A percentile compares a stretch with the other conserved stretches of the same genome.
These are phyloP conservation scores for Metallyticus violacea DNA, from an alignment of 2,888 invertebrate species.

Conservation along the genomic window DNA sequence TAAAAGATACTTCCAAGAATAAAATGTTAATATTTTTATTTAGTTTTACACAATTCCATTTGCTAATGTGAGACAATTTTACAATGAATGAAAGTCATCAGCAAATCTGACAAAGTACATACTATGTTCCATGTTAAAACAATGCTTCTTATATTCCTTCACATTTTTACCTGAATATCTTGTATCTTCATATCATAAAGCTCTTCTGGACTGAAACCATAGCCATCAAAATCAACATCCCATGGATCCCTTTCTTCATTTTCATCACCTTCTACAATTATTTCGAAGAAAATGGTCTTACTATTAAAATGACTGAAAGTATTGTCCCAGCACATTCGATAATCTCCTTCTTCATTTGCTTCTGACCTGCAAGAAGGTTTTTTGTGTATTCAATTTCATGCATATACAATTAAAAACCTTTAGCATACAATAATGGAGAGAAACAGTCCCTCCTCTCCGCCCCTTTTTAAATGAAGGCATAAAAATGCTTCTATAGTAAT, in stretches of 20 bases:
- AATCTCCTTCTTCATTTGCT: slow-evolving; percentile 65
- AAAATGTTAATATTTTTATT: too few species aligned
- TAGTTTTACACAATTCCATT: too few species aligned
- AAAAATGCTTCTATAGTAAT: too few species aligned
- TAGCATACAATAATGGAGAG: not conserved
- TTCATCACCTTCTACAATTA: slow-evolving; percentile 63
- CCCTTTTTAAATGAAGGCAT: too few species aligned
- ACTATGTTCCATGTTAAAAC: too few species aligned
- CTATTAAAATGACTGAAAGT: slow-evolving; percentile 76
- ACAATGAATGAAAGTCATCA: too few species aligned
- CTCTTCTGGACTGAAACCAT: slow-evolving; percentile 51
- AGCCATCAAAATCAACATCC: slow-evolving; percentile 36
- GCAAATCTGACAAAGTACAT: too few species aligned
- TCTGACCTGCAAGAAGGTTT: slow-evolving; percentile 49
- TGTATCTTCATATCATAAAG: slow-evolving; percentile 54
- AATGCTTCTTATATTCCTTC: not conserved
- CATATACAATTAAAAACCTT: not conserved
- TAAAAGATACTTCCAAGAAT: too few species aligned
- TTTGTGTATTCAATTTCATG: not conserved
- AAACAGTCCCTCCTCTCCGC: not conserved
- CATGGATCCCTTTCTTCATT: slow-evolving; percentile 48
- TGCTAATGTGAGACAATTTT: too few species aligned
- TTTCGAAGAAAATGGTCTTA: slow-evolving; percentile 81
- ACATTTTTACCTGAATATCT: slow-evolving; percentile 44
- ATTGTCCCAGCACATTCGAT: slow-evolving; percentile 85